A percentile compares a stretch with the other conserved stretches of the same genome.
phyloP scores from a whole-genome alignment of 2,888 invertebrate species.

The Acrocera orbiculus region DNA sequence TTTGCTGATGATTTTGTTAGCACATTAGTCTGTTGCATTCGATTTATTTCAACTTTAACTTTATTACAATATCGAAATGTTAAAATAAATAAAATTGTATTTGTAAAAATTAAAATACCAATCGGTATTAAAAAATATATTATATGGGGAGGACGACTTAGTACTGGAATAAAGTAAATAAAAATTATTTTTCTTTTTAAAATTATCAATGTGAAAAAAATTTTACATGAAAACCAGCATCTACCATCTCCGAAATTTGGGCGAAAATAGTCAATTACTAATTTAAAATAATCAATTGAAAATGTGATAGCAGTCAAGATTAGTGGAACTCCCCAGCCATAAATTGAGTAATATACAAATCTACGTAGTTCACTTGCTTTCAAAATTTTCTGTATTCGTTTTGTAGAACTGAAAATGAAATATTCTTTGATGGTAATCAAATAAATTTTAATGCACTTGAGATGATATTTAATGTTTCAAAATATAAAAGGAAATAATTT shows the following conservation, averaged over 20 bases:
- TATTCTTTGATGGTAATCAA: no score
- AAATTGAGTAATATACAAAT: slow-evolving; percentile 47
- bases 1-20: slow-evolving; percentile 40
- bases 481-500: no score
- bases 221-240: slow-evolving; percentile 51
- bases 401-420: slow-evolving; percentile 31
- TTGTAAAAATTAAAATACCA: slow-evolving; percentile 43
- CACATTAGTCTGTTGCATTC: slow-evolving; percentile 44
- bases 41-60: slow-evolving; percentile 56
- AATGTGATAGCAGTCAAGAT: slow-evolving; percentile 38
- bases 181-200: slow-evolving; percentile 1
- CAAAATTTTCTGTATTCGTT: slow-evolving; percentile 33
- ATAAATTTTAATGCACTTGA: no score
- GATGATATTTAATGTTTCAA: no score
- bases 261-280: slow-evolving; percentile 33
- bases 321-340: slow-evolving; percentile 51
- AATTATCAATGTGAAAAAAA: neutral
- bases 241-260: slow-evolving; percentile 42
- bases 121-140: slow-evolving; percentile 49
- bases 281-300: slow-evolving; percentile 35
- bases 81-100: slow-evolving; percentile 47
- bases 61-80: slow-evolving; percentile 52
- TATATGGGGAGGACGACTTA: slow-evolving; percentile 30
- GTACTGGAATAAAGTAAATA: slow-evolving; percentile 1
- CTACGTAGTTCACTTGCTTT: slow-evolving; percentile 35